Evolutionary conservation across 2,888 invertebrate species (phyloP), one percentile per base, ranked within the genome.

Genomic region (Drosophila engyochracea): DNA sequence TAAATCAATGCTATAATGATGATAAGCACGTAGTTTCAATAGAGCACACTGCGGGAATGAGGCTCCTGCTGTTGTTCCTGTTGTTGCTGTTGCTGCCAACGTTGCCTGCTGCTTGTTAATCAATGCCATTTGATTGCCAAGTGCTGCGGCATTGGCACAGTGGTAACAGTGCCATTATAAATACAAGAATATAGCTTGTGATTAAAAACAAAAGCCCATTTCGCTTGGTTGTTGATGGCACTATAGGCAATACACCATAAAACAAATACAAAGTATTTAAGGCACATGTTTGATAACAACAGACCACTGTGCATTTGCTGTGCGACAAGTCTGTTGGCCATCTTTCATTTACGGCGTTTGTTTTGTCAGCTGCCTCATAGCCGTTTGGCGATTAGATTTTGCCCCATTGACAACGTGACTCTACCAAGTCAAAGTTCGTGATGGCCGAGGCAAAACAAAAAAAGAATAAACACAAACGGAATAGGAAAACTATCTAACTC

Each of bases 1-100:
- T 86, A 86, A 86, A 86, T 90, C 85, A 86, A 86, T 76, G 89
- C 85, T 79, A 70, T 88, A 86, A 88, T 86, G 90, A 90, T 90
- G 83, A 85, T 88, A 83, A 85, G 89, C 89, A 86, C 89, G 90
- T 88, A 88, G 66, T 71, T 74, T 72, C 72, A 58, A 63, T 58
- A 55, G 49, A 30, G 28, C 14, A 44, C 41, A n/a, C 41, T n/a
- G 30, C 22, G 14, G n/a, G 37, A 39, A 16, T 33, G 22, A 19
- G 49, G 9, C 37, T n/a, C 33, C 19, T 41, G 22, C 44, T 67
- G 39, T 9, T 35, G 60, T 30, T 41, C 12, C 44, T 67, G 44
- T 9, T 35, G 62, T 30, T 41, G 30, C 37, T 66, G 39, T 19
- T 39, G 62, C 22, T 68, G 53, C 52, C 58, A 55, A 54, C 58